Evolutionary conservation across 2,113 vertebrate species (phyloP), one percentile per base, ranked within the genome.

Genomic region (Sula dactylatra): DNA sequence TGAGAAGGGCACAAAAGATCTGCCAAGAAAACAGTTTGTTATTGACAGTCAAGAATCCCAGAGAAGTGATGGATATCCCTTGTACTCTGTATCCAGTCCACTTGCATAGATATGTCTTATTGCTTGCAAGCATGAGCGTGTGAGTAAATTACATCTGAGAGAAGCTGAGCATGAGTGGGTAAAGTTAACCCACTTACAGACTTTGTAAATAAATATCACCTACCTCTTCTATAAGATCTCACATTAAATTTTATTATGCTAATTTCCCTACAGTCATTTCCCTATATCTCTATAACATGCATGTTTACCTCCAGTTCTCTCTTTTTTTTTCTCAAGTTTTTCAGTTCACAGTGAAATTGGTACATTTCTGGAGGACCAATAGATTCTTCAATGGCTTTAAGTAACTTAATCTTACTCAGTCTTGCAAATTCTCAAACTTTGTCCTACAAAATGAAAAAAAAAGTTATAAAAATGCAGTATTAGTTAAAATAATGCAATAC

Each of bases 381-480:
- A 13, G 99, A 99, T 96, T 99, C 99, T 95, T 99, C 99, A 18
- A 99, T 99, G 55, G 99, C 99, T 98, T 99, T 99, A n/a, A 99
- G 98, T 42, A 99, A 98, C 94, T 99, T 99, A 34, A 98, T 98
- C 96, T 99, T 99, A 77, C 98, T 99, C 98, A 99, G 98, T 95
- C 99, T 99, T n/a, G 99, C 98, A 98, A 99, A 99, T 94, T 99
- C 99, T 2, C 99, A 99, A 72, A 99, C 99, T 97, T 99, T 99
- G 96, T 99, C 99, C 99, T 99, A 90, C 21, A 94, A 90, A 38
- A 89, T 21, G n/a, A n/a, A n/a, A n/a, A 91, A 80, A 80, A 73
- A 40, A 56, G 85, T 72, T 24, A 69, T 47, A 93, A 42, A 26
- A 70, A 44, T 44, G 16, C 16, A 27, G 34, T 54, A 36, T 49